Conservation (phyloP, 2,888 invertebrate species). For the Stegana nigrithorax region DNA sequence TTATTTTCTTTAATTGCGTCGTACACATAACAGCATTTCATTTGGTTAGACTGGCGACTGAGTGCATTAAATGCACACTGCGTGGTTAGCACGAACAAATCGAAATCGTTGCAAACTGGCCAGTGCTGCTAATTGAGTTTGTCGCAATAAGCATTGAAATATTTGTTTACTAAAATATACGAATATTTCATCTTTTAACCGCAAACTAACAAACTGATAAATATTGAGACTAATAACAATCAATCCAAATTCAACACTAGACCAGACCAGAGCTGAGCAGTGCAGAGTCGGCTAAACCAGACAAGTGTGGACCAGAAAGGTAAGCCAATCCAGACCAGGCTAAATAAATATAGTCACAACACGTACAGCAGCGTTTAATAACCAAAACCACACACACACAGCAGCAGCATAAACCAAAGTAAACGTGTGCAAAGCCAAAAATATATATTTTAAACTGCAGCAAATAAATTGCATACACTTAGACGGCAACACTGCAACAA, state of each 20-base stretch:
- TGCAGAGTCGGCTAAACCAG: neutral
- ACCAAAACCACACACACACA: slow-evolving; percentile 23
- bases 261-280: neutral
- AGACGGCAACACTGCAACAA: neutral
- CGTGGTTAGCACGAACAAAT: too few relatives aligned
- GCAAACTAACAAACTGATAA: slow-evolving; percentile 24
- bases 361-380: neutral
- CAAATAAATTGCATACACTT: slow-evolving; percentile 48
- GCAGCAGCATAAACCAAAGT: neutral
- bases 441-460: slow-evolving; percentile 50
- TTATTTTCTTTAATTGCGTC: too few relatives aligned
- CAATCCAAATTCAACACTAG: neutral
- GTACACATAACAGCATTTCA: too few relatives aligned
- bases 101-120: too few relatives aligned
- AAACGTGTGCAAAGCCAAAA: slow-evolving; percentile 30
- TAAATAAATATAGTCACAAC: neutral
- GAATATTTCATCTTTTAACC: neutral
- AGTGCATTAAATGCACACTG: too few relatives aligned
- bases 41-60: too few relatives aligned
- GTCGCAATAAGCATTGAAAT: neutral
- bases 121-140: neutral
- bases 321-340: too few relatives aligned
- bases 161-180: neutral
- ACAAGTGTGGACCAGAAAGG: neutral
- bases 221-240: neutral